phyloP scores from a whole-genome alignment of 2,888 invertebrate genomes.

The Drepana falcataria region DNA sequence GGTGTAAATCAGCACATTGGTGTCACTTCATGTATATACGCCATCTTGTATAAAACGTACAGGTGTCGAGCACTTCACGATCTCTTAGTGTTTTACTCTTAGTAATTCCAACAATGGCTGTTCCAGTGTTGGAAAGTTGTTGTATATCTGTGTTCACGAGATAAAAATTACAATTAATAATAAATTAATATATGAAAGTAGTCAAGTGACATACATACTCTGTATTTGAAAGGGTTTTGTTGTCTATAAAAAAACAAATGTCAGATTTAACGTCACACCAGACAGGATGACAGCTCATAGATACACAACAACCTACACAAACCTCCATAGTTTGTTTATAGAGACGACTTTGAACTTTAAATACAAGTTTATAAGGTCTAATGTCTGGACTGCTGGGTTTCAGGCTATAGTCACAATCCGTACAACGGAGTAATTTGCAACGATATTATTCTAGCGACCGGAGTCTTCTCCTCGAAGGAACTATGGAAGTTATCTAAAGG shows the following conservation, averaged over 20 bases:
- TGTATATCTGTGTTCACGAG: no score
- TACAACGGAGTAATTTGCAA: constrained; percentile 99
- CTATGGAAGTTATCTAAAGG: constrained; percentile 99
- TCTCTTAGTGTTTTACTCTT: no score
- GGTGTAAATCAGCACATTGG: constrained; percentile 9
- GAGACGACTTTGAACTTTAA: constrained; percentile 17
- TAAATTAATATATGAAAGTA: no score
- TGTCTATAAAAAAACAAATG: no score
- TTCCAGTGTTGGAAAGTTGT: no score
- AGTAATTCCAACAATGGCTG: background rate
- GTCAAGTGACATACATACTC: no score
- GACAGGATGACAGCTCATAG: background rate
- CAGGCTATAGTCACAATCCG: constrained; percentile 95
- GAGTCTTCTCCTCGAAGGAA: constrained; percentile 99
- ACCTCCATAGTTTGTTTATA: constrained; percentile 44
- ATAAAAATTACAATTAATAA: no score
- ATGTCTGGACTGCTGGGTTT: constrained; percentile 60
- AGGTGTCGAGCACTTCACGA: background rate
- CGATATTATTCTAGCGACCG: constrained; percentile 99
- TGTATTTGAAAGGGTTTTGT: no score
- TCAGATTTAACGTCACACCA: background rate
- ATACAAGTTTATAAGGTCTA: constrained; percentile 17
- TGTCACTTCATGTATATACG: constrained; percentile 16
- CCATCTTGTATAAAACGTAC: constrained; percentile 13
- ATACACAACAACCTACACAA: constrained; percentile 1